Percentiles rank a stretch among this genome's conserved stretches.
Evolutionary conservation across 2,888 invertebrate species (phyloP).

Genomic region (Perizoma affinitatum): DNA sequence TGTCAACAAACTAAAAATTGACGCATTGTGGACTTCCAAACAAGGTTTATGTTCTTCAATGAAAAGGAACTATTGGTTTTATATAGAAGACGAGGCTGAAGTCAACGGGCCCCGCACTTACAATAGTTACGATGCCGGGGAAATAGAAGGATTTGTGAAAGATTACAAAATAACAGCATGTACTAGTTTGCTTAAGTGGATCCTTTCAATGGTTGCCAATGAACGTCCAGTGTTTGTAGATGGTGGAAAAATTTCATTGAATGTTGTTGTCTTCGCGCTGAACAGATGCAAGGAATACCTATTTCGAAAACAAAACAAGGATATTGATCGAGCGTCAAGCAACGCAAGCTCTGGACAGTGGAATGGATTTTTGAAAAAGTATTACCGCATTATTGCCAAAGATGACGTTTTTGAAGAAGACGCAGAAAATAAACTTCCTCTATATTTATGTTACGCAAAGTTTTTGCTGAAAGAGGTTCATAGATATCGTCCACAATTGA

Average conservation of each 20-base stretch:
- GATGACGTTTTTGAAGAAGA: conserved; percentile 78
- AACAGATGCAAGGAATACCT: conserved; percentile 88
- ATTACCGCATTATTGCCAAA: conserved; percentile 85
- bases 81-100: conserved; percentile 84
- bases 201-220: conserved; percentile 66
- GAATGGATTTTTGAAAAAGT: conserved; percentile 87
- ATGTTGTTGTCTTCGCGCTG: conserved; percentile 87
- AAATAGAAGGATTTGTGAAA: conserved; percentile 84
- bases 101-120: conserved; percentile 90
- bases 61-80: conserved; percentile 86
- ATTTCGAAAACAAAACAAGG: conserved; percentile 84
- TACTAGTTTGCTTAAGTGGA: conserved; percentile 88
- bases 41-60: conserved; percentile 81
- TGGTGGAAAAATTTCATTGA: conserved; percentile 81
- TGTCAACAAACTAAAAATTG: conserved; percentile 67
- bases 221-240: conserved; percentile 73
- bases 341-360: conserved; percentile 84
- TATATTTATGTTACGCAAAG: conserved; percentile 75
- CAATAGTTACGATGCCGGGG: conserved; percentile 82
- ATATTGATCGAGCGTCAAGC: conserved; percentile 82
- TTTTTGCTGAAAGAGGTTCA: conserved; percentile 84
- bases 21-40: conserved; percentile 73
- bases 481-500: conserved; percentile 85
- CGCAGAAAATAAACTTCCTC: conserved; percentile 57
- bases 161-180: conserved; percentile 93